Evolutionary conservation across 2,797 vertebrate genomes (phyloP), one percentile per base, ranked within the genome.

Genomic region (Mus spretus): DNA sequence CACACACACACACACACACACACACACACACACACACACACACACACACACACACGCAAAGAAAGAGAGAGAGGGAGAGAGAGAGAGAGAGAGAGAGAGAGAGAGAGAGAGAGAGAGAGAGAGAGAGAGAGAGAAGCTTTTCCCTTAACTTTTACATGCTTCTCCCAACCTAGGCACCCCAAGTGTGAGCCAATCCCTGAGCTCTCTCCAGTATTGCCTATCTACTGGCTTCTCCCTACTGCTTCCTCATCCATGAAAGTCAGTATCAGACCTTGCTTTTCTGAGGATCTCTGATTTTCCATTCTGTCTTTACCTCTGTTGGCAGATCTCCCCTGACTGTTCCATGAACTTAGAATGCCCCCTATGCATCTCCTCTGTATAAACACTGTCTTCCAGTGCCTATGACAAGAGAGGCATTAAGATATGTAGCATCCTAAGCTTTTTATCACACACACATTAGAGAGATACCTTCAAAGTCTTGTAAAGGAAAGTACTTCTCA

Each of bases 391-490:
- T 3, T 72, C 34, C 59, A 55, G 4, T 88, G 17, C 20, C 13
- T 28, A 15, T 20, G n/a, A 75, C 44, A 55, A 28, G 24, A 28
- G 3, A 50, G 34, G 1, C 59, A 59, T 70, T 8, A 24, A 50
- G 4, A 84, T 34, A 61, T 44, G 78, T 63, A 80, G 31, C 74
- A n/a, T 86, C 10, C 14, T 65, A 59, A 77, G 24, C 47, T 70
- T 40, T 53, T 65, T 47, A 19, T 78, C 44, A 47, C 55, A 74
- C 3, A 78, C 26, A 37, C 22, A 6, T 61, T 22, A 57, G 59
- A 91, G 59, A 88, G 82, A 65, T 98, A 99, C 99, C 99, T 98
- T 98, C 97, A 96, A 99, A 99, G 86, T 98, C 98, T 8, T 75
- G 19, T 26, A 92, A 72, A 34, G 67, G 86, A 65, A 90, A 75